Evolutionary conservation across 2,888 invertebrate genomes (phyloP).

Genomic region (Chromoteleia sp.): DNA sequence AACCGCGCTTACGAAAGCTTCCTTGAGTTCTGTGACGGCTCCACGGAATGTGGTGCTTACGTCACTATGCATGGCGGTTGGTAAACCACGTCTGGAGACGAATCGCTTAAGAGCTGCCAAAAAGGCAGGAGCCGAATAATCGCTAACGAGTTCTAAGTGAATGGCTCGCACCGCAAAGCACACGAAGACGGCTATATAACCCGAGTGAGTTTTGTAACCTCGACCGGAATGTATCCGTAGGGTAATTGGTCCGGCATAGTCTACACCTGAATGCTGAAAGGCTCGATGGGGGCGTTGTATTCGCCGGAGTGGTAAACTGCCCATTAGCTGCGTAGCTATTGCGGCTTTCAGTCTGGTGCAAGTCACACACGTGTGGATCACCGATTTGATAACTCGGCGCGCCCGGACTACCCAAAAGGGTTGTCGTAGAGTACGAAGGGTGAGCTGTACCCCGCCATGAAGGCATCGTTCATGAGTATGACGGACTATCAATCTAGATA

Average conservation of each 20-base stretch:
- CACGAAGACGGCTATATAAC: slow-evolving; percentile 73
- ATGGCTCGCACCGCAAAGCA: slow-evolving; percentile 73
- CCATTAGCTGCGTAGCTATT: slow-evolving; percentile 45
- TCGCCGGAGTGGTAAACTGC: slow-evolving; percentile 34
- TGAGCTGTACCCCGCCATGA: slow-evolving; percentile 55
- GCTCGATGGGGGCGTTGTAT: slow-evolving; percentile 28
- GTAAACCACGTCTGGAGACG: slow-evolving; percentile 7
- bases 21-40: background rate
- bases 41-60: slow-evolving; percentile 8
- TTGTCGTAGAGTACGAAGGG: slow-evolving; percentile 42
- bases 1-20: background rate
- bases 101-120: slow-evolving; percentile 9
- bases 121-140: background rate
- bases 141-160: slow-evolving; percentile 60
- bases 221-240: slow-evolving; percentile 41
- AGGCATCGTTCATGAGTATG: slow-evolving; percentile 15
- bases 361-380: slow-evolving; percentile 44
- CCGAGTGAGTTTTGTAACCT: slow-evolving; percentile 22
- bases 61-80: background rate
- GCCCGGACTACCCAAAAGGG: slow-evolving; percentile 37
- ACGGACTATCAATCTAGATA: background rate
- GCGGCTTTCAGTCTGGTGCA: slow-evolving; percentile 28
- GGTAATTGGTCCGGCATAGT: slow-evolving; percentile 70
- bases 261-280: slow-evolving; percentile 62
- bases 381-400: slow-evolving; percentile 27